Percentiles rank a stretch among this genome's conserved stretches.
Conservation (phyloP, 2,888 invertebrate genomes). For the Melikaiella ostensackeni region DNA sequence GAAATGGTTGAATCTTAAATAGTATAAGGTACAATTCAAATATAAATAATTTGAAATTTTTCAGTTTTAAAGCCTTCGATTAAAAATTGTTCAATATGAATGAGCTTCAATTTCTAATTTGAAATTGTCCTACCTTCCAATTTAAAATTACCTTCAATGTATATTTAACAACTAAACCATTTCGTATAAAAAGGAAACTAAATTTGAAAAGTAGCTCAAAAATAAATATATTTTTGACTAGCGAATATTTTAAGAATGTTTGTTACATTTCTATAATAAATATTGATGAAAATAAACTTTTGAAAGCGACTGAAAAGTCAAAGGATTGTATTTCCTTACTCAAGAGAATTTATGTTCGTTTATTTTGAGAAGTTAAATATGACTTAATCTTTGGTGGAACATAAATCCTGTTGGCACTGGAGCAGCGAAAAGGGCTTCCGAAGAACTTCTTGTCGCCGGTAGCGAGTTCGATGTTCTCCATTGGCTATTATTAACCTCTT, state of each 20-base stretch:
- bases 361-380: slow-evolving; percentile 12
- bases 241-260: not conserved
- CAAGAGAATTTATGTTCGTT: not conserved
- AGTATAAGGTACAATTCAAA: too few relatives aligned
- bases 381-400: slow-evolving; percentile 1
- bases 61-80: too few relatives aligned
- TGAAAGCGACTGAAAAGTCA: not conserved
- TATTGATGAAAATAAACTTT: not conserved
- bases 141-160: too few relatives aligned
- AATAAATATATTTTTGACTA: not conserved
- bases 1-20: too few relatives aligned
- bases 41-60: too few relatives aligned
- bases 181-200: too few relatives aligned
- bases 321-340: slow-evolving; percentile 3
- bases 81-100: too few relatives aligned
- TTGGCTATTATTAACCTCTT: slow-evolving; percentile 34
- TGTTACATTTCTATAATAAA: not conserved
- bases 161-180: too few relatives aligned
- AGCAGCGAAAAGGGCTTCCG: slow-evolving; percentile 30
- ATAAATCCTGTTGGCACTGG: slow-evolving; percentile 4
- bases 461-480: slow-evolving; percentile 33
- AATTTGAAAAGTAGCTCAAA: not conserved
- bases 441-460: slow-evolving; percentile 32
- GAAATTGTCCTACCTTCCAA: too few relatives aligned
- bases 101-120: too few relatives aligned